Conservation (phyloP, 2,797 vertebrate genomes). For the Acanthornis magna region DNA sequence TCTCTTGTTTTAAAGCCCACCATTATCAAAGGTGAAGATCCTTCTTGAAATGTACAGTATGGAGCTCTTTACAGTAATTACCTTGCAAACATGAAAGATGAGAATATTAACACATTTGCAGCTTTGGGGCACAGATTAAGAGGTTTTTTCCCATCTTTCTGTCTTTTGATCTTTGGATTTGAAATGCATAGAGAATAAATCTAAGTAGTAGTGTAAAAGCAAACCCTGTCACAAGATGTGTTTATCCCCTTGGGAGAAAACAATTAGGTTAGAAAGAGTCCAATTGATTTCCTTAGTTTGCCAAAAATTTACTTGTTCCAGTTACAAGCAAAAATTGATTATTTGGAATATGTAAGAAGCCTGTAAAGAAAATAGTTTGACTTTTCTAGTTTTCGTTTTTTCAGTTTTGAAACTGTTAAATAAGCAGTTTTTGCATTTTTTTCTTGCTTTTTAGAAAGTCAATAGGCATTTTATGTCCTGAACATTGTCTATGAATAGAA, state of each 20-base stretch:
- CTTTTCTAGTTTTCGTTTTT: neutral
- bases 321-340: neutral
- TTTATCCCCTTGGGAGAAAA: neutral
- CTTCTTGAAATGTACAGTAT: neutral
- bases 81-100: neutral
- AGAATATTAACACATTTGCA: neutral
- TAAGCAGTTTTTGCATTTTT: neutral
- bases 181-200: neutral
- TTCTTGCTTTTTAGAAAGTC: neutral
- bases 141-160: neutral
- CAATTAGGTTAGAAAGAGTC: neutral
- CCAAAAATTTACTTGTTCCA: neutral
- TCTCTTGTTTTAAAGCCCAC: neutral
- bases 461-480: neutral
- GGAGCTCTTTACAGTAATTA: neutral
- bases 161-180: slow-evolving; percentile 13
- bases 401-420: neutral
- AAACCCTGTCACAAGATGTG: neutral
- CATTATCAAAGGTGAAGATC: neutral
- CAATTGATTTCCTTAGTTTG: neutral
- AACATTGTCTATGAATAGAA: neutral
- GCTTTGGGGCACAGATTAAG: neutral
- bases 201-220: neutral
- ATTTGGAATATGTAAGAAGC: neutral
- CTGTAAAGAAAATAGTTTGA: neutral